phyloP scores from a whole-genome alignment of 2,888 invertebrate genomes.

The Drosophila hamatofila region DNA sequence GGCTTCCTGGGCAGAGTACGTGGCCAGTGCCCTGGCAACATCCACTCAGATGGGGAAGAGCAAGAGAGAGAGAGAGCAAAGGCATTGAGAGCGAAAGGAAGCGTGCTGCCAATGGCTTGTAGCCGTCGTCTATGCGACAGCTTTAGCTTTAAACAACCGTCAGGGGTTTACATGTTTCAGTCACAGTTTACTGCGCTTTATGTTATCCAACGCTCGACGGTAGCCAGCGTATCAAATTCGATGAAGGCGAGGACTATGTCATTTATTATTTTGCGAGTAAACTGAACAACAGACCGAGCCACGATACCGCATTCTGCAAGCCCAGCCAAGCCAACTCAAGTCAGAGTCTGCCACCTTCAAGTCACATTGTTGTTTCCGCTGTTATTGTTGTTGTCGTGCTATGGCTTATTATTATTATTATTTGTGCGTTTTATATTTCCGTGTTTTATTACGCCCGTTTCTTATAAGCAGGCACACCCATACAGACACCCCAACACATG shows the following conservation, averaged over 20 bases:
- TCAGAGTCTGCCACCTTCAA: conserved; percentile 39
- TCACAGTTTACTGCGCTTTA: conserved; percentile 60
- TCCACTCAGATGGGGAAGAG: neutral
- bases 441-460: conserved; percentile 73
- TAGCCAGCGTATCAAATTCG: conserved; percentile 69
- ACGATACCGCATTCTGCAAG: conserved; percentile 21
- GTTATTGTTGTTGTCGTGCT: conserved; percentile 32
- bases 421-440: conserved; percentile 79
- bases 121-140: conserved; percentile 33
- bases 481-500: conserved; percentile 9
- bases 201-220: conserved; percentile 47
- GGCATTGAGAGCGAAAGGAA: neutral
- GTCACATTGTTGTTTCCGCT: conserved; percentile 53
- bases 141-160: conserved; percentile 46
- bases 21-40: conserved; percentile 44
- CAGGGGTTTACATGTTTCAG: conserved; percentile 57
- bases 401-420: conserved; percentile 78
- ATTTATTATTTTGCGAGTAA: conserved; percentile 77
- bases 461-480: conserved; percentile 41
- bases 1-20: conserved; percentile 46
- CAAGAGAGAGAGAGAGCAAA: neutral
- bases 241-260: conserved; percentile 61
- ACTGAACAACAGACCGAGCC: conserved; percentile 34
- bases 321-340: conserved; percentile 18
- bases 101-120: conserved; percentile 19